A percentile compares a stretch with the other conserved stretches of the same genome.
Conservation (phyloP, 2,113 vertebrate genomes). For the Cryptotis parvus region DNA sequence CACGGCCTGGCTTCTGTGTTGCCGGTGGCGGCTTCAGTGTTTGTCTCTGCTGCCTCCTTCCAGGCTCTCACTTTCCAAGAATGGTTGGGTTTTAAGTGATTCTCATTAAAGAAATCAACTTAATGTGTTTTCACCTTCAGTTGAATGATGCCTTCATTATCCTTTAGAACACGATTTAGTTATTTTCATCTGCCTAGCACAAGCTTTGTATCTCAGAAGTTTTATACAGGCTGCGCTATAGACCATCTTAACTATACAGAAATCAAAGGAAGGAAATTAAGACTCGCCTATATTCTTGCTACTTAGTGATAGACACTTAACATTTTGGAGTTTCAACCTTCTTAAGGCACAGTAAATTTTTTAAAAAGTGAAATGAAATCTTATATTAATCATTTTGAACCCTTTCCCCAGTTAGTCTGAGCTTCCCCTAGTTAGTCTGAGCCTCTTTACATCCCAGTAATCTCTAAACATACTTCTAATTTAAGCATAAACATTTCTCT, state of each 20-base stretch:
- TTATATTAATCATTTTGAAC: not conserved
- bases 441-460: not conserved
- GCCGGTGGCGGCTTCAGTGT: not conserved
- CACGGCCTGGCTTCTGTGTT: not conserved
- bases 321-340: conserved; percentile 30
- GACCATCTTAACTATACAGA: conserved; percentile 14
- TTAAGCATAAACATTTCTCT: not conserved
- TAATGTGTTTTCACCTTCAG: conserved; percentile 30
- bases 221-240: not conserved
- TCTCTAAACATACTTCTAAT: not conserved
- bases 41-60: not conserved
- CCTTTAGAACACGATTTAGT: conserved; percentile 1
- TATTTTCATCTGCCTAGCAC: not conserved
- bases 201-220: conserved; percentile 8
- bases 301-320: not conserved
- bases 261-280: conserved; percentile 35
- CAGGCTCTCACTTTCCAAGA: not conserved
- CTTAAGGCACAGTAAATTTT: not conserved
- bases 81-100: conserved; percentile 22
- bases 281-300: not conserved
- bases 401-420: not conserved
- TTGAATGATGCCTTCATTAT: conserved; percentile 29
- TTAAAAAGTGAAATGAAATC: conserved; percentile 12
- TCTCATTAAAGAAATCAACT: conserved; percentile 13
- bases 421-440: not conserved